phyloP scores from a whole-genome alignment of 53 echinoderm and acorn worm genomes.

The Actinopyga echinites region DNA sequence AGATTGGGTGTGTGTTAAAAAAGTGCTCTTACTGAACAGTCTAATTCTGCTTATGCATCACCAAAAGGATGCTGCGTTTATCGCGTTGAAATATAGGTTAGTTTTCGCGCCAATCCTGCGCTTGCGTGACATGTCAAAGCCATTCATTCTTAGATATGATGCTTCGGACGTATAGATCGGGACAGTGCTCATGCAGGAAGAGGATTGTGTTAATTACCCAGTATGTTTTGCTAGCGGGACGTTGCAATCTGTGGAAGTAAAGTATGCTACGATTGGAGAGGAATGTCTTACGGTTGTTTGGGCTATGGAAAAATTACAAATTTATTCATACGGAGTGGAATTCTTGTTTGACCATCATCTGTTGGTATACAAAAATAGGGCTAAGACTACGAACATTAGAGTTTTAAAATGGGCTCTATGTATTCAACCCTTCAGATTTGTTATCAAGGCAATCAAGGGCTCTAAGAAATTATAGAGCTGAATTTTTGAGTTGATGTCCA shows the following conservation, averaged over 20 bases:
- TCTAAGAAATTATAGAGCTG: conserved; percentile 27
- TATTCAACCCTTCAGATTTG: conserved; percentile 14
- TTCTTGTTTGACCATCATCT: not conserved
- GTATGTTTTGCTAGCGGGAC: conserved; percentile 26
- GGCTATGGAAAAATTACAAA: not conserved
- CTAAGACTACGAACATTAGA: conserved; percentile 10
- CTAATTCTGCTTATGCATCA: too few relatives aligned
- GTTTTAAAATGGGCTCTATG: conserved; percentile 9
- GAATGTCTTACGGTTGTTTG: not conserved
- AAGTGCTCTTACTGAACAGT: too few relatives aligned
- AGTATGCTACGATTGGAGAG: not conserved
- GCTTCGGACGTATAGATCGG: conserved; percentile 51
- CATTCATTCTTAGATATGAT: conserved; percentile 30
- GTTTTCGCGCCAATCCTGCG: not conserved
- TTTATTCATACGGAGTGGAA: not conserved
- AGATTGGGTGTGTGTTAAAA: too few relatives aligned
- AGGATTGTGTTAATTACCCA: conserved; percentile 25
- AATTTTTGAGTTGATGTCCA: conserved; percentile 33
- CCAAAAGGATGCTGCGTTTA: conserved; percentile 6
- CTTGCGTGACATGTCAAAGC: not conserved
- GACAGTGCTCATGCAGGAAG: too few relatives aligned
- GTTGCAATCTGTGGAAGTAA: not conserved
- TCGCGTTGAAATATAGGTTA: conserved; percentile 1
- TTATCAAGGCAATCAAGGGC: conserved; percentile 21
- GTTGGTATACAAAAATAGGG: not conserved